Percentiles rank a stretch among this genome's conserved stretches.
phyloP scores from a whole-genome alignment of 2,888 invertebrate genomes.

The Orthosia gracilis region DNA sequence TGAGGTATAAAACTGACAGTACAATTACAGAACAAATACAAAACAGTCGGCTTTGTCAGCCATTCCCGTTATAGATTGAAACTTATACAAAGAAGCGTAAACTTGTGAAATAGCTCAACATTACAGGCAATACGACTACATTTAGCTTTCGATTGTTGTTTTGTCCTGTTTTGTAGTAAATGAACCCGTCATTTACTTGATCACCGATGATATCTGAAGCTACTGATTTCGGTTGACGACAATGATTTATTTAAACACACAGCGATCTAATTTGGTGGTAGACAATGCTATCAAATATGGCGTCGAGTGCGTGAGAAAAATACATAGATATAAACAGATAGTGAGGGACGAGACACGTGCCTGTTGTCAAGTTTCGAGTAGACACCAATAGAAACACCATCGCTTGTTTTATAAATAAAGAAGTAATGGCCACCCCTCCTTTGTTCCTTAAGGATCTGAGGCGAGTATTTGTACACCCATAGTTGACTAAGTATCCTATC shows the following conservation, averaged over 20 bases:
- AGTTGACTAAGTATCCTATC: constrained; percentile 11
- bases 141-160: constrained; percentile 49
- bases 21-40: constrained; percentile 41
- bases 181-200: constrained; percentile 35
- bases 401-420: constrained; percentile 39
- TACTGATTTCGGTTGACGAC: constrained; percentile 37
- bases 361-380: constrained; percentile 27
- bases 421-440: constrained; percentile 13
- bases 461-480: constrained; percentile 21
- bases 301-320: constrained; percentile 38
- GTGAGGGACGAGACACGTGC: constrained; percentile 21
- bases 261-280: constrained; percentile 23
- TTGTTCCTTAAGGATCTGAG: constrained; percentile 34
- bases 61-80: constrained; percentile 37
- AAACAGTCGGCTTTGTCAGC: constrained; percentile 43
- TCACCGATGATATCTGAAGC: constrained; percentile 9
- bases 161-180: constrained; percentile 36
- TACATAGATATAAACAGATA: constrained; percentile 17
- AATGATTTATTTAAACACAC: not conserved
- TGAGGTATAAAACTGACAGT: constrained; percentile 36
- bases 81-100: constrained; percentile 54
- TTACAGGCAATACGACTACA: constrained; percentile 43
- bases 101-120: constrained; percentile 42
- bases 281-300: constrained; percentile 36
- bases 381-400: constrained; percentile 23